Conservation (phyloP, 2,888 invertebrate species). For the Amphipoea lucens region DNA sequence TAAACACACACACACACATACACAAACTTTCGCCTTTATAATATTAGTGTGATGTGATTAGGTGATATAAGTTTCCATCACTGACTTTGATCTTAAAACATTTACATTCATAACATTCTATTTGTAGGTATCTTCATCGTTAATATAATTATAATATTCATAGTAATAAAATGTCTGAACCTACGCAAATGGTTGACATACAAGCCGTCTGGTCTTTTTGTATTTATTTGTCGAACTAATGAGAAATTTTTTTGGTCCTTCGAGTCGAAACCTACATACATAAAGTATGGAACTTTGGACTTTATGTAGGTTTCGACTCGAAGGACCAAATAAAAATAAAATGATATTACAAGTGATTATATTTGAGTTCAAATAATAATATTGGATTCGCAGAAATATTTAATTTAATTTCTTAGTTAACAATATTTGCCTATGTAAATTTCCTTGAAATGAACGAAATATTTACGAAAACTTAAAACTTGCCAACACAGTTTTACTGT, state of each 20-base stretch:
- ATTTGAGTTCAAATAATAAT: background rate
- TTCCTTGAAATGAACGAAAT: background rate
- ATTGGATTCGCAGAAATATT: background rate
- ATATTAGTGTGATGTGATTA: too few relatives aligned
- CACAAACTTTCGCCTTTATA: too few relatives aligned
- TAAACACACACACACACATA: too few relatives aligned
- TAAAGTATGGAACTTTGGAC: background rate
- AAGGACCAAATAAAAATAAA: background rate
- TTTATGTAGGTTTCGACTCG: too few relatives aligned
- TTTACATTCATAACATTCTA: background rate
- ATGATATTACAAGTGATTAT: background rate
- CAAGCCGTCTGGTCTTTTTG: background rate
- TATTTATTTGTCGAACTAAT: background rate
- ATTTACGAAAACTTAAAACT: background rate
- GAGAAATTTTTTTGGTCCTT: background rate
- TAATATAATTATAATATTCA: slow-evolving; percentile 4
- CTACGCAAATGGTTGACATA: background rate
- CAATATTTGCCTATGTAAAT: background rate
- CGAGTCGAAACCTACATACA: background rate
- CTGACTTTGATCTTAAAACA: background rate
- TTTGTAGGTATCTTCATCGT: background rate
- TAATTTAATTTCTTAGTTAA: background rate
- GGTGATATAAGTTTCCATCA: background rate
- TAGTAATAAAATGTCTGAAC: too few relatives aligned
- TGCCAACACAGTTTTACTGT: background rate